Evolutionary conservation across 1,140 invertebrate species (phyloP).

Genomic region (Pseudomyrmex flavicornis): DNA sequence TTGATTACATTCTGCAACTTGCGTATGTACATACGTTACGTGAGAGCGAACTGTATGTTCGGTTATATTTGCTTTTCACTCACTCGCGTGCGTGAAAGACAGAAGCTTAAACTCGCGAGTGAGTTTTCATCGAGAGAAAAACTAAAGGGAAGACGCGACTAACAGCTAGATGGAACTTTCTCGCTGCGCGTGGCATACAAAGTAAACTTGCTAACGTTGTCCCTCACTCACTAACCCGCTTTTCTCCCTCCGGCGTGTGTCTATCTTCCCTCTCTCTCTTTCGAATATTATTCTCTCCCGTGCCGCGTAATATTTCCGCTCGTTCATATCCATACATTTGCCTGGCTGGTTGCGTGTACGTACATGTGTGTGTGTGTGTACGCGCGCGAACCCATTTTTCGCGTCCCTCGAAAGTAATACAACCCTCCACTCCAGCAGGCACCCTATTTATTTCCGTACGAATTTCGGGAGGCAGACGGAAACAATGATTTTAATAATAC

Average conservation of each 20-base stretch:
- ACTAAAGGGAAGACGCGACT: slow-evolving; percentile 56
- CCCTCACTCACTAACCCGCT: slow-evolving; percentile 42
- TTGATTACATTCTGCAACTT: slow-evolving; percentile 1
- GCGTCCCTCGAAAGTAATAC: slow-evolving; percentile 70
- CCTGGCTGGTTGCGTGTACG: neutral
- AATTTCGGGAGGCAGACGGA: slow-evolving; percentile 60
- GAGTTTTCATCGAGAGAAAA: slow-evolving; percentile 56
- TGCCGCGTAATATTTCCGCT: slow-evolving; percentile 71
- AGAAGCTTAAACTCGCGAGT: slow-evolving; percentile 34
- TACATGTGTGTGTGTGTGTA: neutral
- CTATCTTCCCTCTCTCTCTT: neutral
- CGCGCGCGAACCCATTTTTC: slow-evolving; percentile 65
- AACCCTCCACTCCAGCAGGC: slow-evolving; percentile 10
- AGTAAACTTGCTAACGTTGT: slow-evolving; percentile 65
- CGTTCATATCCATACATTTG: slow-evolving; percentile 68
- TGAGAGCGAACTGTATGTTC: neutral
- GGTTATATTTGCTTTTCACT: slow-evolving; percentile 39
- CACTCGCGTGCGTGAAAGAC: slow-evolving; percentile 24
- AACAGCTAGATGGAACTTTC: slow-evolving; percentile 60
- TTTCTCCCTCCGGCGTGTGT: slow-evolving; percentile 4
- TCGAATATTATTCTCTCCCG: slow-evolving; percentile 37
- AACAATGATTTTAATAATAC: slow-evolving; percentile 74
- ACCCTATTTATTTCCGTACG: slow-evolving; percentile 70
- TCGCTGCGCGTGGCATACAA: slow-evolving; percentile 62
- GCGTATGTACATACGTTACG: neutral